These are phyloP conservation scores for Aegithalos caudatus DNA, from an alignment of 2,113 vertebrate species.

Conservation along the genomic window DNA sequence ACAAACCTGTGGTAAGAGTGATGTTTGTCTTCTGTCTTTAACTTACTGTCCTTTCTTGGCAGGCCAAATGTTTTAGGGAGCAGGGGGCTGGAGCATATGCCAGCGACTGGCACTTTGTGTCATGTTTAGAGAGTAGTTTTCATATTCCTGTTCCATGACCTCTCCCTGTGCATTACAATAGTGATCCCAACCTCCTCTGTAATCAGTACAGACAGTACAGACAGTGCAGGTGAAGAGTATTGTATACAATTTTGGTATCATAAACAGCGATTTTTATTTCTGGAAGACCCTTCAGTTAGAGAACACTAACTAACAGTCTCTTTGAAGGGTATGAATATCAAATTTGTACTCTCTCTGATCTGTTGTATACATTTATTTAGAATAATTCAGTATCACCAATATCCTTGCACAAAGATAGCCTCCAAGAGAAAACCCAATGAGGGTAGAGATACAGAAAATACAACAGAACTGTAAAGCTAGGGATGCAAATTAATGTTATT, in stretches of 20 bases:
- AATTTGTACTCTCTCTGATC: neutral
- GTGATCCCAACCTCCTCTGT: neutral
- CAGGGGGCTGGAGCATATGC: neutral
- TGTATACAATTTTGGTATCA: neutral
- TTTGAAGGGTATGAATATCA: neutral
- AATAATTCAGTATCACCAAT: neutral
- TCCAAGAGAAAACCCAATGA: neutral
- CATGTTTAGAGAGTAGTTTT: neutral
- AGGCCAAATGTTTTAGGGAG: neutral
- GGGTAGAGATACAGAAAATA: neutral
- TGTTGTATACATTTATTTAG: neutral
- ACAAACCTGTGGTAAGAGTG: slow-evolving; percentile 76
- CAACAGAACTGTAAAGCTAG: neutral
- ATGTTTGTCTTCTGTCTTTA: slow-evolving; percentile 12
- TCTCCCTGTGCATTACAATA: neutral
- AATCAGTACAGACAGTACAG: neutral
- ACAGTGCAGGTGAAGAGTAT: neutral
- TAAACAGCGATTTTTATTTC: neutral
- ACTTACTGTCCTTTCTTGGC: neutral
- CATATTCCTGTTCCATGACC: neutral
- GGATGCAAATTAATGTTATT: neutral
- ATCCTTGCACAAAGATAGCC: neutral
- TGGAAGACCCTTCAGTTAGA: neutral
- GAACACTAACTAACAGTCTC: neutral
- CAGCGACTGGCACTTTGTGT: neutral